Evolutionary conservation across 2,888 invertebrate species (phyloP).

Genomic region (Apantesis nais): DNA sequence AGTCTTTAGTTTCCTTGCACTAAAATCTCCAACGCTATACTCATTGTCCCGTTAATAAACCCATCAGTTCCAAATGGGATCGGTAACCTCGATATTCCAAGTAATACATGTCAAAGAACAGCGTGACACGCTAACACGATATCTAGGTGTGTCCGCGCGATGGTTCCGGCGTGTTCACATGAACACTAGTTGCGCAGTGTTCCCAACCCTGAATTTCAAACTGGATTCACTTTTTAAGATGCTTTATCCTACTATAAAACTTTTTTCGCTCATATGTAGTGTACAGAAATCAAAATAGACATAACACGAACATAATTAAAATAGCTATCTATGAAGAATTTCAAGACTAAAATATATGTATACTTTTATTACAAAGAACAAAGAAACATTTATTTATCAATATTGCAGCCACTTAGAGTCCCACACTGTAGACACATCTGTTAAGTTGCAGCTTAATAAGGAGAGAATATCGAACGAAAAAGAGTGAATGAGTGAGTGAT

Average conservation of each 20-base stretch:
- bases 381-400: not conserved
- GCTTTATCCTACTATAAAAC: not conserved
- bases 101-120: conserved; percentile 19
- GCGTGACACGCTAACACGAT: conserved; percentile 18
- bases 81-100: not conserved
- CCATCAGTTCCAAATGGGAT: not conserved
- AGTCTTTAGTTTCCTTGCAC: not conserved
- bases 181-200: conserved; percentile 28
- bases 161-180: conserved; percentile 24
- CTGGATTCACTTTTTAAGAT: not conserved
- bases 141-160: conserved; percentile 23
- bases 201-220: conserved; percentile 26
- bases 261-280: not conserved
- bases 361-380: not conserved
- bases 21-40: not conserved
- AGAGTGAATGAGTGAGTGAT: not conserved
- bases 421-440: not conserved
- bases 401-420: not conserved
- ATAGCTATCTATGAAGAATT: not conserved
- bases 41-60: not conserved
- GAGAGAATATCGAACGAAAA: not conserved
- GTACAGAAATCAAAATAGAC: not conserved
- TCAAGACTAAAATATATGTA: not conserved
- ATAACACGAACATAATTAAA: not conserved
- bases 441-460: not conserved